phyloP scores from a whole-genome alignment of 1,140 invertebrate genomes.

The Pseudomyrmex gracilis region DNA sequence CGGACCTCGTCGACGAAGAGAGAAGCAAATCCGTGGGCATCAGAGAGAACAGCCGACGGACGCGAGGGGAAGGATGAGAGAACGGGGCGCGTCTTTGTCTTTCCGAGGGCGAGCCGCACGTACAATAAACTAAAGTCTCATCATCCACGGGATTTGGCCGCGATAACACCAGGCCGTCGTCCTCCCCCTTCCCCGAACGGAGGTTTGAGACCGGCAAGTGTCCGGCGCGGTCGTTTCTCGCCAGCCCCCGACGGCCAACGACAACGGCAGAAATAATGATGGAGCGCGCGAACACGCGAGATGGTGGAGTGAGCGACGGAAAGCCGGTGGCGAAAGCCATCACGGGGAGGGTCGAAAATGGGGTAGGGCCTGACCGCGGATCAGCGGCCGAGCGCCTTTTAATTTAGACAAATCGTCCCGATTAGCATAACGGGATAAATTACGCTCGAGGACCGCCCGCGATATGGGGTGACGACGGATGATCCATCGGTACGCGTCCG shows the following conservation, averaged over 20 bases:
- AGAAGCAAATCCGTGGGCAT: conserved; percentile 70
- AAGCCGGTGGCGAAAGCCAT: conserved; percentile 3
- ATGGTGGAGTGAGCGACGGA: conserved; percentile 25
- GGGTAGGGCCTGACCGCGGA: conserved; percentile 74
- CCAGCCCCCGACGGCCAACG: conserved; percentile 10
- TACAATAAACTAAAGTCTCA: conserved; percentile 86
- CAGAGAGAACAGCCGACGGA: conserved; percentile 56
- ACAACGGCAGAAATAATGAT: conserved; percentile 63
- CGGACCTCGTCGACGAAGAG: conserved; percentile 59
- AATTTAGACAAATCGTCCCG: conserved; percentile 86
- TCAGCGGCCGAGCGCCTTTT: conserved; percentile 83
- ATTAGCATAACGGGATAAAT: conserved; percentile 87
- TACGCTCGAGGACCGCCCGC: conserved; percentile 75
- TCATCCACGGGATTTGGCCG: conserved; percentile 84
- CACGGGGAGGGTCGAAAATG: conserved; percentile 46
- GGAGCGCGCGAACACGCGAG: conserved; percentile 13
- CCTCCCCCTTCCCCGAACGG: conserved; percentile 71
- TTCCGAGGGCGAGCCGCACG: conserved; percentile 71
- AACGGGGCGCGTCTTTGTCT: conserved; percentile 62
- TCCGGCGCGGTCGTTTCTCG: conserved; percentile 45
- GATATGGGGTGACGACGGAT: conserved; percentile 72
- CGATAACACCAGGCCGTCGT: conserved; percentile 82
- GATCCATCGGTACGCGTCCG: conserved; percentile 65
- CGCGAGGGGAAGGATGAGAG: not conserved
- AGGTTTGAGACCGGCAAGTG: conserved; percentile 62